Conservation (phyloP, 2,113 vertebrate genomes). For the Melanerpes formicivorus region DNA sequence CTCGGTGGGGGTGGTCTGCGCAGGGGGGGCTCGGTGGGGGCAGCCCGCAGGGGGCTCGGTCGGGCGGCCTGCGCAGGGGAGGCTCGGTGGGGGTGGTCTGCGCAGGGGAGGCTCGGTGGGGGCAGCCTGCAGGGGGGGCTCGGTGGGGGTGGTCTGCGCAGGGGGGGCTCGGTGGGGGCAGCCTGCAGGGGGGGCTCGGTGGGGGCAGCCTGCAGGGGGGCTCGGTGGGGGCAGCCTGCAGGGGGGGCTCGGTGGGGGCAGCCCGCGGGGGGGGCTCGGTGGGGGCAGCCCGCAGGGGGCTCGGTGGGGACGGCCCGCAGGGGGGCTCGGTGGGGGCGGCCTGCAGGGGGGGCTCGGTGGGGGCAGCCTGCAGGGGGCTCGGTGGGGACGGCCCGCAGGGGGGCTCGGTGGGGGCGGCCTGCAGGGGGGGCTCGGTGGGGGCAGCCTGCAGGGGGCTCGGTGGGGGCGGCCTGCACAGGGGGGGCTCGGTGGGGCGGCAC, state of each 20-base stretch:
- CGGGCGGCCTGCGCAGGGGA: too few species aligned
- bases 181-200: background rate
- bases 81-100: background rate
- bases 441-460: too few species aligned
- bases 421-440: too few species aligned
- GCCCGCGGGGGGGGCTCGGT: background rate
- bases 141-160: background rate
- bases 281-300: too few species aligned
- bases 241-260: background rate
- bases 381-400: background rate
- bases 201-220: background rate
- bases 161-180: background rate
- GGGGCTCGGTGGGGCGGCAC: background rate
- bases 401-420: background rate
- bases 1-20: too few species aligned
- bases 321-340: background rate
- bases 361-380: background rate
- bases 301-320: too few species aligned
- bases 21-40: too few species aligned
- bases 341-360: background rate
- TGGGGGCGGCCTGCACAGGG: background rate
- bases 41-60: background rate
- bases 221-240: too few species aligned
- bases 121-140: background rate
- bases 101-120: background rate